These are phyloP conservation scores for Stenolophus ochropezus DNA, from an alignment of 2,888 invertebrate species.

Conservation along the genomic window DNA sequence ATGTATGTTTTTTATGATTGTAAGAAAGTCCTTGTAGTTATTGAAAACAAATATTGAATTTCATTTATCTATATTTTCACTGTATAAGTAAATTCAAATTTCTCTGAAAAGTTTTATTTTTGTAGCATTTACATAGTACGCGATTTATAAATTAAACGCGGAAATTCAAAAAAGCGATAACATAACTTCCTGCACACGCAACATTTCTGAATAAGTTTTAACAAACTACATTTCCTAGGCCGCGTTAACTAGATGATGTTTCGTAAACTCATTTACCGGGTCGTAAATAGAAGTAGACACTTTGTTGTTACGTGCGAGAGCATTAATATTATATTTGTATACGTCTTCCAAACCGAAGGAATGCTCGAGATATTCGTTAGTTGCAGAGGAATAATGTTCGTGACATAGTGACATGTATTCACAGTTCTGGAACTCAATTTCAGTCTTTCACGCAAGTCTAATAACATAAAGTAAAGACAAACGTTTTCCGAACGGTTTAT, in stretches of 20 bases:
- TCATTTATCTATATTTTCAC: background rate
- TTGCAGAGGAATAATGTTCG: background rate
- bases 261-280: constrained; percentile 1
- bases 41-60: background rate
- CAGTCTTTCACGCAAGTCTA: constrained; percentile 34
- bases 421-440: constrained; percentile 18
- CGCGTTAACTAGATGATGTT: background rate
- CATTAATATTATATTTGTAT: constrained; percentile 32
- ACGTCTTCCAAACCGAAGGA: background rate
- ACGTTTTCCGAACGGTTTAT: constrained; percentile 26
- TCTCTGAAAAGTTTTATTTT: background rate
- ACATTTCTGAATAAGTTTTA: constrained; percentile 1
- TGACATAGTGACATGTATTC: constrained; percentile 32
- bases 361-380: background rate
- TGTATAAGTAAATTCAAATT: background rate
- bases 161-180: constrained; percentile 1
- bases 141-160: background rate
- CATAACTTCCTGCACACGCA: background rate
- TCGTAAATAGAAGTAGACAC: background rate
- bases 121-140: background rate
- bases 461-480: constrained; percentile 37
- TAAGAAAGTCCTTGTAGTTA: too few relatives aligned
- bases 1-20: too few relatives aligned
- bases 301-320: background rate
- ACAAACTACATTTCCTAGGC: background rate